Evolutionary conservation across 2,888 invertebrate genomes (phyloP).

Genomic region (Diaprepes abbreviatus): DNA sequence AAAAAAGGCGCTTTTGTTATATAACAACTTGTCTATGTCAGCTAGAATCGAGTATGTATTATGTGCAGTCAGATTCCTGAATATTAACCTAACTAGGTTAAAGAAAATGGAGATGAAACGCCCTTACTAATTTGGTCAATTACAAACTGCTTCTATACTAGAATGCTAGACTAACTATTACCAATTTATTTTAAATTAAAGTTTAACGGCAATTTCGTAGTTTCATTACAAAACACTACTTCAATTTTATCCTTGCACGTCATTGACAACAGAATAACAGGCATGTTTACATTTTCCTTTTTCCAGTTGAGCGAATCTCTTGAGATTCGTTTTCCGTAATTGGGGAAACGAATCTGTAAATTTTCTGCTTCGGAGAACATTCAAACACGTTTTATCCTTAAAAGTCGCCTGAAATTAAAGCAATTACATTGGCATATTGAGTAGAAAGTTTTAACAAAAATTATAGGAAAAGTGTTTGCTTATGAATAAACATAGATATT

Average conservation of each 20-base stretch:
- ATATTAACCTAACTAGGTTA: no score
- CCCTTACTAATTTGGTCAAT: no score
- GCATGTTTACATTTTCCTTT: constrained; percentile 17
- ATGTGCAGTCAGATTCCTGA: no score
- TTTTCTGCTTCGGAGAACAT: not conserved
- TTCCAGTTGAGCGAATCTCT: constrained; percentile 8
- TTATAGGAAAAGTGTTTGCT: no score
- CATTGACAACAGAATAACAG: not conserved
- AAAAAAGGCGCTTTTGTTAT: no score
- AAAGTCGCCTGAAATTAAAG: constrained; percentile 4
- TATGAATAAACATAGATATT: no score
- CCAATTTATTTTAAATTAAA: no score
- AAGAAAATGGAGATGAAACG: no score
- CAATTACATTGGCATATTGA: not conserved
- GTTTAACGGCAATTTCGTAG: not conserved
- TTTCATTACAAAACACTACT: constrained; percentile 3
- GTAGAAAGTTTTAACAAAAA: not conserved
- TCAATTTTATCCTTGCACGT: not conserved
- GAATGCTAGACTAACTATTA: no score
- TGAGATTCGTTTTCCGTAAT: constrained; percentile 11
- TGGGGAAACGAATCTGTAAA: constrained; percentile 10
- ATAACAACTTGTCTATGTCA: no score
- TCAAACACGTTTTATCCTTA: not conserved
- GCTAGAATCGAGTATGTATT: no score
- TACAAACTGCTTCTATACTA: no score